Evolutionary conservation across 2,113 vertebrate species (phyloP).

Genomic region (Heloderma charlesbogerti): DNA sequence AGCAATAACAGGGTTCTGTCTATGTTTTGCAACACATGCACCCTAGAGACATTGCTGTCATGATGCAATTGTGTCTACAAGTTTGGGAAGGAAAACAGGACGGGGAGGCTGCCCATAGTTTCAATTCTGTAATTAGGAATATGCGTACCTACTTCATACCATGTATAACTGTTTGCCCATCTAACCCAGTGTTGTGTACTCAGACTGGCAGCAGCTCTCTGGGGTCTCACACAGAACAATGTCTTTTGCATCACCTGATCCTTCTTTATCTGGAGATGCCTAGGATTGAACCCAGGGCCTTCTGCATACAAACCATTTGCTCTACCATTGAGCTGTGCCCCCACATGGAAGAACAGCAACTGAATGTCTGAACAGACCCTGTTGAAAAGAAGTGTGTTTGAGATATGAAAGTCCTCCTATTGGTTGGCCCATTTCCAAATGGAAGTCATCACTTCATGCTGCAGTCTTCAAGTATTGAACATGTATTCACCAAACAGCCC

Average conservation of each 20-base stretch:
- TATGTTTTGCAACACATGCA: background rate
- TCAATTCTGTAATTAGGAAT: background rate
- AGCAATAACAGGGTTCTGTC: background rate
- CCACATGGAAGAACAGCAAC: too few species aligned
- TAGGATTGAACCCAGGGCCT: too few species aligned
- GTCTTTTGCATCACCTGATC: too few species aligned
- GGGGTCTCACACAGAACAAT: too few species aligned
- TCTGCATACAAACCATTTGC: too few species aligned
- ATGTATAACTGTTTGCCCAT: too few species aligned
- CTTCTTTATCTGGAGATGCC: too few species aligned
- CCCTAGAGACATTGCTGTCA: background rate
- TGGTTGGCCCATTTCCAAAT: background rate
- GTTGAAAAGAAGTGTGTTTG: background rate
- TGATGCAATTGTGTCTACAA: background rate
- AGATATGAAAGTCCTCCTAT: background rate
- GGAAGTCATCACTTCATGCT: background rate
- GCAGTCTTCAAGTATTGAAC: background rate
- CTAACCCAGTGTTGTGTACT: too few species aligned
- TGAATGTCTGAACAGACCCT: background rate
- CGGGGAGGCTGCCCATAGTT: background rate
- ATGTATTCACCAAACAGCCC: background rate
- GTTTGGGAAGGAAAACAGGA: background rate
- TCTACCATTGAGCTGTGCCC: too few species aligned
- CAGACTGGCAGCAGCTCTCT: too few species aligned
- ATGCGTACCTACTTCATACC: too few species aligned